A percentile compares a stretch with the other conserved stretches of the same genome.
phyloP scores from a whole-genome alignment of 2,113 vertebrate species.

The Butorides virescens region DNA sequence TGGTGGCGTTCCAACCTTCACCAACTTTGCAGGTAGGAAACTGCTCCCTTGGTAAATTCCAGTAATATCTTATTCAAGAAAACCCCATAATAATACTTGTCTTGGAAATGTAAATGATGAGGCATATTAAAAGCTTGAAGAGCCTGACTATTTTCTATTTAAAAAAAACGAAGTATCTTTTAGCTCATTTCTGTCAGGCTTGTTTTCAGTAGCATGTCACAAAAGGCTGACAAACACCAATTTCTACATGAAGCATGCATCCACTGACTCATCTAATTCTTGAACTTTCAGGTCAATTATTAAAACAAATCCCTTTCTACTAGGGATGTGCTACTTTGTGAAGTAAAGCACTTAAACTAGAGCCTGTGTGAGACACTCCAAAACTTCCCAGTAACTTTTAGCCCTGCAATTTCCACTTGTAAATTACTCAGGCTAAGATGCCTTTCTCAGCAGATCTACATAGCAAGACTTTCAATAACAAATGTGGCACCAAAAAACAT shows the following conservation, averaged over 20 bases:
- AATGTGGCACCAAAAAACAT: background rate
- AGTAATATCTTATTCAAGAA: background rate
- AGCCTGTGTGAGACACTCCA: background rate
- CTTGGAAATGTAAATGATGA: background rate
- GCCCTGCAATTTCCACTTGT: background rate
- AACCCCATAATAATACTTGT: background rate
- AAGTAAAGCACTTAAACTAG: background rate
- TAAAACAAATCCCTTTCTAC: background rate
- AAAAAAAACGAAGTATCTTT: background rate
- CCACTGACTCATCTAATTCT: background rate
- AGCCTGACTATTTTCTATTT: background rate
- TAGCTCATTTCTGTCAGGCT: background rate
- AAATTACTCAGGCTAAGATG: background rate
- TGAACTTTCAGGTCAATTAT: background rate
- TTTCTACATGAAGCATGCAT: background rate
- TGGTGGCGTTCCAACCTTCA: background rate
- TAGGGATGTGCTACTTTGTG: background rate
- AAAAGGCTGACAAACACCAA: background rate
- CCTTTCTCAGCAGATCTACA: background rate
- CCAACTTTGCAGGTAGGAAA: background rate
- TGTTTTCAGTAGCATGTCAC: background rate
- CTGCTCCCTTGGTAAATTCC: background rate
- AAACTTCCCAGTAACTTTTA: background rate
- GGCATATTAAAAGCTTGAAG: background rate
- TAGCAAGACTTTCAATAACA: background rate